Conservation (phyloP, 2,888 invertebrate genomes). For the Athalia rosae region DNA sequence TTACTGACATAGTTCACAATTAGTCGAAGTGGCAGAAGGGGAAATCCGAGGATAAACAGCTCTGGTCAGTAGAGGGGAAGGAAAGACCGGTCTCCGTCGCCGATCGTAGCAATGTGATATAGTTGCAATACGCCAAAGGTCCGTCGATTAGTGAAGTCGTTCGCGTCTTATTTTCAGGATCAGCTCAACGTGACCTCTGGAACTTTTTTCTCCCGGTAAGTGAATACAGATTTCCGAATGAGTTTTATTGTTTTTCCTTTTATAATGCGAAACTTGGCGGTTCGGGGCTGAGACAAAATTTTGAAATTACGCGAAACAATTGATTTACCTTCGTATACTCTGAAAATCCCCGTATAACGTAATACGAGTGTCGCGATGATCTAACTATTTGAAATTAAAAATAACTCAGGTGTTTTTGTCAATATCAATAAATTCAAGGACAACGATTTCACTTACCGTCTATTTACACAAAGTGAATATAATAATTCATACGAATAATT, state of each 20-base stretch:
- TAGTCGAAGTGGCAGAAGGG: constrained; percentile 15
- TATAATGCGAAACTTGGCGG: too few relatives aligned
- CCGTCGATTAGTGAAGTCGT: constrained; percentile 5
- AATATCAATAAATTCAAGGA: constrained; percentile 4
- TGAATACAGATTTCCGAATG: not conserved
- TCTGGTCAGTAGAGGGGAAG: constrained; percentile 35
- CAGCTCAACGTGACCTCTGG: not conserved
- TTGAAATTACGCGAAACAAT: too few relatives aligned
- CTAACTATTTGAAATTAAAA: not conserved
- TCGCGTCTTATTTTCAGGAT: not conserved
- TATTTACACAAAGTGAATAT: too few relatives aligned
- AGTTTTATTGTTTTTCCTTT: too few relatives aligned
- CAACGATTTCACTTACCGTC: too few relatives aligned
- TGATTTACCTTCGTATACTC: too few relatives aligned
- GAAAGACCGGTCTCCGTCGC: constrained; percentile 37
- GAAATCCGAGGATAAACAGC: constrained; percentile 14
- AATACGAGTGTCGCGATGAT: too few relatives aligned
- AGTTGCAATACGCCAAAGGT: constrained; percentile 21
- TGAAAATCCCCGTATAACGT: too few relatives aligned
- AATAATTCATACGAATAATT: too few relatives aligned
- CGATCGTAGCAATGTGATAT: not conserved
- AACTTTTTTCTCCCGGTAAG: not conserved
- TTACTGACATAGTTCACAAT: not conserved
- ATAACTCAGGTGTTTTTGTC: not conserved
- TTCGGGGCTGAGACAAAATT: too few relatives aligned